These are phyloP conservation scores for Porites divaricata DNA, from an alignment of 92 coral and sea anemone species.

Conservation along the genomic window DNA sequence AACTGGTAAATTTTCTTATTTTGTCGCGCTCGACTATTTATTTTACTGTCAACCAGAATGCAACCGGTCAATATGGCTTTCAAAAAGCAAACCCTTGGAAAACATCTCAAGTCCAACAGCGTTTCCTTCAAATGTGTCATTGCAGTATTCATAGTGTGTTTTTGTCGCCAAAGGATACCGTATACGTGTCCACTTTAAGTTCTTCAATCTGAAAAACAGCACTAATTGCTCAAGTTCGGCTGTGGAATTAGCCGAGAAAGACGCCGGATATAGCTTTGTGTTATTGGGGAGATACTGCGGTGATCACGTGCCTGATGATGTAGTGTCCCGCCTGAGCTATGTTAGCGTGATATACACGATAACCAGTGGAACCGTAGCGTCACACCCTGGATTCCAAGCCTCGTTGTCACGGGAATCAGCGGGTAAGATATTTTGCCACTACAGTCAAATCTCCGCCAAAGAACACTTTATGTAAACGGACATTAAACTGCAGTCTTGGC, in stretches of 20 bases:
- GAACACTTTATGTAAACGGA: too few species aligned
- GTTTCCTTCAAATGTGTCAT: constrained; percentile 19
- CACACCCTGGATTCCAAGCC: constrained; percentile 34
- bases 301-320: constrained; percentile 21
- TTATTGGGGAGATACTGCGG: constrained; percentile 29
- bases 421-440: background rate
- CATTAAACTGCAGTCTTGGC: too few species aligned
- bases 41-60: background rate
- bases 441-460: too few species aligned
- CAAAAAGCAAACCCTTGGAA: background rate
- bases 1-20: too few species aligned
- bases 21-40: background rate
- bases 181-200: constrained; percentile 27
- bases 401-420: constrained; percentile 24
- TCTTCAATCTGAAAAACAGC: constrained; percentile 17
- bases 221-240: constrained; percentile 24
- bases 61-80: constrained; percentile 20
- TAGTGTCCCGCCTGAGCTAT: constrained; percentile 15
- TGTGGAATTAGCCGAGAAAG: constrained; percentile 19
- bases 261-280: background rate
- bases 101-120: constrained; percentile 37
- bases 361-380: background rate
- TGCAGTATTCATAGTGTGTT: constrained; percentile 54
- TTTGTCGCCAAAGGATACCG: constrained; percentile 21
- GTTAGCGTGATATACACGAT: constrained; percentile 23